These are phyloP conservation scores for Stenchaetothrips biformis DNA, from an alignment of 2,888 invertebrate genomes.

Conservation along the genomic window DNA sequence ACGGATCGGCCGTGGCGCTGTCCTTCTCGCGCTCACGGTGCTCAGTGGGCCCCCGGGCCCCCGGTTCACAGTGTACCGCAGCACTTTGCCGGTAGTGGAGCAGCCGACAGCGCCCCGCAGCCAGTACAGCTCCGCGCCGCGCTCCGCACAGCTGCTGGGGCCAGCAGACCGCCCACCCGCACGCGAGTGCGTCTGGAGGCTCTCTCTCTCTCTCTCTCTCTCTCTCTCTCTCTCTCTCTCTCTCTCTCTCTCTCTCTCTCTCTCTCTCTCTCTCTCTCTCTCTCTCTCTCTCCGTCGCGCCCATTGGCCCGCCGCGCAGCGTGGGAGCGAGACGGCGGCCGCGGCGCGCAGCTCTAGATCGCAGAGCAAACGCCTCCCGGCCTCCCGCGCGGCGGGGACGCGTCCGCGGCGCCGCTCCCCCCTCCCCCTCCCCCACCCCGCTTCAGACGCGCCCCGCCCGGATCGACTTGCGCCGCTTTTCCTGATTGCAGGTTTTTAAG, in stretches of 20 bases:
- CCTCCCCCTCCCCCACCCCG: background rate
- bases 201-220: background rate
- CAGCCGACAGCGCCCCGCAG: background rate
- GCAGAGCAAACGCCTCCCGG: background rate
- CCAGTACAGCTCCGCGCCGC: too few relatives aligned
- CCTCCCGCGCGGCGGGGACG: background rate
- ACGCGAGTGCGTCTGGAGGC: background rate
- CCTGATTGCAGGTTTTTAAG: background rate
- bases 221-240: background rate
- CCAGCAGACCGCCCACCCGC: background rate
- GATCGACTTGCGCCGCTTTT: background rate
- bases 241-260: background rate
- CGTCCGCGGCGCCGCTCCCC: background rate
- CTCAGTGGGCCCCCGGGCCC: too few relatives aligned
- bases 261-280: background rate
- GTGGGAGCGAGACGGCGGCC: background rate
- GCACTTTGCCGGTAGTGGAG: too few relatives aligned
- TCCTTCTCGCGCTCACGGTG: too few relatives aligned
- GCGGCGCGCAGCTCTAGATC: background rate
- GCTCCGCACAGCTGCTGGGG: background rate
- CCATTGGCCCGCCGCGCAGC: background rate
- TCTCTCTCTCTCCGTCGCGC: background rate
- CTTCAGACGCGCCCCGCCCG: background rate
- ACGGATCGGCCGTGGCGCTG: too few relatives aligned
- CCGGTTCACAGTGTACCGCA: too few relatives aligned